Evolutionary conservation across 2,113 vertebrate species (phyloP), one percentile per base, ranked within the genome.

Genomic region (Neolamprologus devosi): DNA sequence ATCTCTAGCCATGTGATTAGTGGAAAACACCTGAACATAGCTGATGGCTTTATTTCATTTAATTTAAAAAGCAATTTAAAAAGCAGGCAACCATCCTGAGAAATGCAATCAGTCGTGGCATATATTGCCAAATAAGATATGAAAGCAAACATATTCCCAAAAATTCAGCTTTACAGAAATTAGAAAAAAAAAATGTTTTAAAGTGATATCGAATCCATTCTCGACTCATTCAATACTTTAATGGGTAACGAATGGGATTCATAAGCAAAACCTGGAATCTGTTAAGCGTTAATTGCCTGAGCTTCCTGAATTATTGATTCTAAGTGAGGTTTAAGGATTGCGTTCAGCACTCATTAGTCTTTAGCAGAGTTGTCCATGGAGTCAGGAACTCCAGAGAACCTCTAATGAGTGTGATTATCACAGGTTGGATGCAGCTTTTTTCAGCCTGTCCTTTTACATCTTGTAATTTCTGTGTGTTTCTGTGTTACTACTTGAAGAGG

Each of bases 251-350:
- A 84, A 91, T 85, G 33, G n/a, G 33, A 75, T 88, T 87, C 47
- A 35, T 84, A 90, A 87, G 83, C 51, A 89, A 87, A 92, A 91
- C 82, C 75, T 90, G 80, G 87, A 91, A 80, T 90, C 58, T 91
- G 84, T 88, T 88, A 42, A 87, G 84, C 14, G 23, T 90, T 92
- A 92, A 93, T 95, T 92, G 82, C 89, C 83, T 85, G 9, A 17
- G 58, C 91, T 86, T 91, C 83, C 73, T 94, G 89, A 93, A 94
- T 94, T 94, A 95, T 95, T 95, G 91, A 95, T 96, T 89, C 81
- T 90, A 94, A 90, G 87, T 92, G 90, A 91, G 91, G 88, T 94
- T 90, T 93, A 92, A 91, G 88, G 85, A 75, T 91, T 85, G 80
- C 85, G 75, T 92, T 92, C 84, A 91, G 55, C 86, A n/a, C 87